phyloP scores from a whole-genome alignment of 2,113 vertebrate species.

The Channa maculata region DNA sequence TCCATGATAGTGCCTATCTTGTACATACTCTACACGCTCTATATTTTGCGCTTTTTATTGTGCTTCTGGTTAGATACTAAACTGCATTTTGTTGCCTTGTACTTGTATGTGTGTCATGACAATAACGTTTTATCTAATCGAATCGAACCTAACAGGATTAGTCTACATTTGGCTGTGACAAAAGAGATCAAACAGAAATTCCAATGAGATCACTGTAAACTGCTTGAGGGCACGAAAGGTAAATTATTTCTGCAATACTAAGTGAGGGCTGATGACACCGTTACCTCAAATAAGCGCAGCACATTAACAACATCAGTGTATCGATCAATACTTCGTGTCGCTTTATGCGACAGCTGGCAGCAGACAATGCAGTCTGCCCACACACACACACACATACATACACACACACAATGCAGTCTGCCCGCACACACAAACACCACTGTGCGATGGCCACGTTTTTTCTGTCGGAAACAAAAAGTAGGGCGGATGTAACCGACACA shows the following conservation, averaged over 20 bases:
- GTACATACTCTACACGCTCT: too few relatives aligned
- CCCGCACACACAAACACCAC: slow-evolving; percentile 17
- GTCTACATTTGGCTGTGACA: background rate
- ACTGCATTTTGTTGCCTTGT: too few relatives aligned
- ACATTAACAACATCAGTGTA: slow-evolving; percentile 36
- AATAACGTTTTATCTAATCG: too few relatives aligned
- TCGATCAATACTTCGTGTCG: slow-evolving; percentile 55
- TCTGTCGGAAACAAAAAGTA: slow-evolving; percentile 73
- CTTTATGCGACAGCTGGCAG: slow-evolving; percentile 66
- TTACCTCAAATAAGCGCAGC: slow-evolving; percentile 13
- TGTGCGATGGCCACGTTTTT: slow-evolving; percentile 78
- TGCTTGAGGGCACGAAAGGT: background rate
- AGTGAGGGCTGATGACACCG: slow-evolving; percentile 4
- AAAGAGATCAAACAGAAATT: slow-evolving; percentile 4
- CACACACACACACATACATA: slow-evolving; percentile 15
- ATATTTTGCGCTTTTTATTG: too few relatives aligned
- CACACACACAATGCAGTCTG: slow-evolving; percentile 57
- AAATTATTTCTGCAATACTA: background rate
- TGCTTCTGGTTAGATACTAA: too few relatives aligned
- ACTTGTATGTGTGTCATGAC: too few relatives aligned
- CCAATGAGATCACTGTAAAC: slow-evolving; percentile 7
- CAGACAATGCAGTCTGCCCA: slow-evolving; percentile 69
- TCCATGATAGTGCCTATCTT: too few relatives aligned
- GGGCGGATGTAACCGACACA: slow-evolving; percentile 70
- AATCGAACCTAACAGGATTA: too few relatives aligned